Conservation (phyloP, 2,888 invertebrate genomes). For the Dicycla oo region DNA sequence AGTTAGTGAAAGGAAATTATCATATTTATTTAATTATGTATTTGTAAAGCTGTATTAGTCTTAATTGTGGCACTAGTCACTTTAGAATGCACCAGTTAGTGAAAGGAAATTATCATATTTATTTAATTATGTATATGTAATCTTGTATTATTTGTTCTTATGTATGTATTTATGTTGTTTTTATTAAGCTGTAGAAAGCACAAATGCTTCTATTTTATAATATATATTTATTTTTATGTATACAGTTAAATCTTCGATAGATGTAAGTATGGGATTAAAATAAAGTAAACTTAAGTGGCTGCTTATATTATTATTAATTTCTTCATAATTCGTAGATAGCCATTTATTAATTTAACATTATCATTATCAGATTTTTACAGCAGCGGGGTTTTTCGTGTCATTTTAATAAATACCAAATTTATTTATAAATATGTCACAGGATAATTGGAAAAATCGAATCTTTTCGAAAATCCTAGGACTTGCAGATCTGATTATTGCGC, state of each 20-base stretch:
- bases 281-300: slow-evolving; percentile 31
- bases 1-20: slow-evolving; percentile 51
- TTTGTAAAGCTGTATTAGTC: slow-evolving; percentile 69
- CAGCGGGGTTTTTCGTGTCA: neutral
- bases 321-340: slow-evolving; percentile 30
- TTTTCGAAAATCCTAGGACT: neutral
- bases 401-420: neutral
- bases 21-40: no score
- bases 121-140: slow-evolving; percentile 45
- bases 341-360: slow-evolving; percentile 19
- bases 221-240: slow-evolving; percentile 61
- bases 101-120: slow-evolving; percentile 38
- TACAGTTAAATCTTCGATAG: slow-evolving; percentile 65
- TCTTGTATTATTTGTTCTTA: slow-evolving; percentile 44
- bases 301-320: slow-evolving; percentile 47
- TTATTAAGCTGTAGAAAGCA: slow-evolving; percentile 49
- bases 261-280: slow-evolving; percentile 61
- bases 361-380: neutral
- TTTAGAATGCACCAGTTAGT: slow-evolving; percentile 64
- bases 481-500: no score
- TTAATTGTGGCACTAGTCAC: slow-evolving; percentile 65
- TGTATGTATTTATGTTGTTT: slow-evolving; percentile 47
- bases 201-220: slow-evolving; percentile 54
- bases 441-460: neutral
- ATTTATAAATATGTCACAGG: neutral